phyloP scores from a whole-genome alignment of 2,797 vertebrate genomes.

The Myripristis murdjan region DNA sequence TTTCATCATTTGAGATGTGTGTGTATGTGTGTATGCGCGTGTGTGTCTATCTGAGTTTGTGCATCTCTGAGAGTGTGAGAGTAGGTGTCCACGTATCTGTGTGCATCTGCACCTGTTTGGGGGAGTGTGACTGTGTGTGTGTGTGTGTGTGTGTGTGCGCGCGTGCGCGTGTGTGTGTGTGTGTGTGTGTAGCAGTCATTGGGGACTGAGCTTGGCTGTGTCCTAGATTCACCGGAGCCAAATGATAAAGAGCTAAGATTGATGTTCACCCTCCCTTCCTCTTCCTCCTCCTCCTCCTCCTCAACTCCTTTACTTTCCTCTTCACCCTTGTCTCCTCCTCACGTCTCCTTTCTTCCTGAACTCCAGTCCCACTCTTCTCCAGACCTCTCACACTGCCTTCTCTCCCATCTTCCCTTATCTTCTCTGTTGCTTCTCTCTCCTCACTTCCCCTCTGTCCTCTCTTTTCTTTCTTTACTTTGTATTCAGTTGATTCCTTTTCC shows the following conservation, averaged over 20 bases:
- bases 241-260: slow-evolving; percentile 76
- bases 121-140: slow-evolving; percentile 18
- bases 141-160: slow-evolving; percentile 28
- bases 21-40: background rate
- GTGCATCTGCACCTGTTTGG: background rate
- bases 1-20: slow-evolving; percentile 19
- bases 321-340: background rate
- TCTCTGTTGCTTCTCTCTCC: background rate
- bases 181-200: slow-evolving; percentile 32
- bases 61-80: background rate
- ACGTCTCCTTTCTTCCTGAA: background rate
- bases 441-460: background rate
- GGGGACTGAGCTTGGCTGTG: slow-evolving; percentile 58
- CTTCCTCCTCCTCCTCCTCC: slow-evolving; percentile 18
- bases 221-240: slow-evolving; percentile 75
- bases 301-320: background rate
- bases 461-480: background rate
- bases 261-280: slow-evolving; percentile 55
- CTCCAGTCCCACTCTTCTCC: background rate
- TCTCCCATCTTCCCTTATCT: background rate
- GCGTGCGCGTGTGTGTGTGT: slow-evolving; percentile 9
- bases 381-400: background rate
- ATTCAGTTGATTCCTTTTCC: background rate
- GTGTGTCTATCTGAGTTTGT: background rate
- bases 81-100: background rate